A percentile compares a stretch with the other conserved stretches of the same genome.
phyloP scores from a whole-genome alignment of 2,113 vertebrate species.

The Merops nubicus region DNA sequence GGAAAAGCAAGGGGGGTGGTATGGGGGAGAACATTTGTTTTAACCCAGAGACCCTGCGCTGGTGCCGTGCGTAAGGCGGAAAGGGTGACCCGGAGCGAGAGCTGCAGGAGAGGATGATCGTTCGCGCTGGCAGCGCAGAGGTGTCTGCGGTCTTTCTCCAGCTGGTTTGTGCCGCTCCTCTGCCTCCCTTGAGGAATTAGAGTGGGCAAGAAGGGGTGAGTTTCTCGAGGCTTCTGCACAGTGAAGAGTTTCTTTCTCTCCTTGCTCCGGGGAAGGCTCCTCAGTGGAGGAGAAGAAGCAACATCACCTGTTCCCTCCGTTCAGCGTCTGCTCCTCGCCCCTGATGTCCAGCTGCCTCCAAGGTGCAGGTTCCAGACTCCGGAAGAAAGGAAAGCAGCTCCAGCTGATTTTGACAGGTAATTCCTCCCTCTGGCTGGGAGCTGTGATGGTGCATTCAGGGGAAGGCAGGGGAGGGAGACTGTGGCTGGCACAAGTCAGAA shows the following conservation, averaged over 20 bases:
- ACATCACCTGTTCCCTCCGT: background rate
- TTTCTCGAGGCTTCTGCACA: background rate
- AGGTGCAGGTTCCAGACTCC: background rate
- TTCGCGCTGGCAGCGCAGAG: constrained; percentile 23
- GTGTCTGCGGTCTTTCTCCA: background rate
- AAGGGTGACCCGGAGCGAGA: background rate
- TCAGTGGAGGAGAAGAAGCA: background rate
- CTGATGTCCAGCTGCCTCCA: constrained; percentile 47
- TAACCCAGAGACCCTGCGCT: constrained; percentile 11
- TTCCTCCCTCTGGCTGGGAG: background rate
- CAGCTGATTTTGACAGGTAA: constrained; percentile 62
- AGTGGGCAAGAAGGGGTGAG: background rate
- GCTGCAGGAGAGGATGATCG: background rate
- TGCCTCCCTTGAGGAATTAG: background rate
- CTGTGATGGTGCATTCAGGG: background rate
- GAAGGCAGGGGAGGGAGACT: background rate
- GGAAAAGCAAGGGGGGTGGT: constrained; percentile 42
- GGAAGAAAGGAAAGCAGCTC: constrained; percentile 44
- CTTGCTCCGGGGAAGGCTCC: background rate
- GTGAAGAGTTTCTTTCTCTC: background rate
- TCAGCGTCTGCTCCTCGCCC: background rate
- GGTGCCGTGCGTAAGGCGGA: background rate
- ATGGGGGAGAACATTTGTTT: constrained; percentile 64
- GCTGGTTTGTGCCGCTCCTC: background rate
- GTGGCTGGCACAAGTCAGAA: background rate